A percentile compares a stretch with the other conserved stretches of the same genome.
phyloP scores from a whole-genome alignment of 30 jellyfish, hydroid and myxozoan genomes.

The Haliclystus octoradiatus region DNA sequence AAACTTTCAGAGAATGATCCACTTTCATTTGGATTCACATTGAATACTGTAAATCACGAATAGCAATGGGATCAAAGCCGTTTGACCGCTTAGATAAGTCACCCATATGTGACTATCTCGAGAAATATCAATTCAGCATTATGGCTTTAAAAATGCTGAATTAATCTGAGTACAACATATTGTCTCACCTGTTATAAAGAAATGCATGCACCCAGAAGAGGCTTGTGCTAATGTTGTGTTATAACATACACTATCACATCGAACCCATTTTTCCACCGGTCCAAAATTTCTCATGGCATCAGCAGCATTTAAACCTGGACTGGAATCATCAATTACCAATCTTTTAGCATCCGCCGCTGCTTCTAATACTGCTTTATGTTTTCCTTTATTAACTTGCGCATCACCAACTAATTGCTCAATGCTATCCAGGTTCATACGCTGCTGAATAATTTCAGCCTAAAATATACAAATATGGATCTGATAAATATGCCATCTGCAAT shows the following conservation, averaged over 20 bases:
- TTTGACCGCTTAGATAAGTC: too few species aligned
- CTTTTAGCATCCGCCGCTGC: constrained; percentile 98
- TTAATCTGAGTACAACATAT: too few species aligned
- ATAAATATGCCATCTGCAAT: too few species aligned
- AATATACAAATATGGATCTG: too few species aligned
- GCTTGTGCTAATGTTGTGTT: constrained; percentile 82
- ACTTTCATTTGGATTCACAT: too few species aligned
- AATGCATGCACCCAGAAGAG: constrained; percentile 97
- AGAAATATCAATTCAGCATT: too few species aligned
- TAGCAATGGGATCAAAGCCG: too few species aligned
- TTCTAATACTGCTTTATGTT: constrained; percentile 94
- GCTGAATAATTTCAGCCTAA: constrained; percentile 76
- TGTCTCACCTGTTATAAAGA: constrained; percentile 68
- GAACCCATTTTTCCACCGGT: constrained; percentile 75
- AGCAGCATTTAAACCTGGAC: constrained; percentile 94
- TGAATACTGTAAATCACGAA: too few species aligned
- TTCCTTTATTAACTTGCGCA: constrained; percentile 90
- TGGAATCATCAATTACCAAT: constrained; percentile 87
- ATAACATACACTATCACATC: constrained; percentile 73
- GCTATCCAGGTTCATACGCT: constrained; percentile 62
- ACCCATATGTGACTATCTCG: too few species aligned
- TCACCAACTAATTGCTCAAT: constrained; percentile 60
- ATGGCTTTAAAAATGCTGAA: too few species aligned
- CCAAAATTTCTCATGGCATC: constrained; percentile 82
- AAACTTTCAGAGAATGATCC: too few species aligned